phyloP scores from a whole-genome alignment of 2,113 vertebrate species.

The Nerophis ophidion region DNA sequence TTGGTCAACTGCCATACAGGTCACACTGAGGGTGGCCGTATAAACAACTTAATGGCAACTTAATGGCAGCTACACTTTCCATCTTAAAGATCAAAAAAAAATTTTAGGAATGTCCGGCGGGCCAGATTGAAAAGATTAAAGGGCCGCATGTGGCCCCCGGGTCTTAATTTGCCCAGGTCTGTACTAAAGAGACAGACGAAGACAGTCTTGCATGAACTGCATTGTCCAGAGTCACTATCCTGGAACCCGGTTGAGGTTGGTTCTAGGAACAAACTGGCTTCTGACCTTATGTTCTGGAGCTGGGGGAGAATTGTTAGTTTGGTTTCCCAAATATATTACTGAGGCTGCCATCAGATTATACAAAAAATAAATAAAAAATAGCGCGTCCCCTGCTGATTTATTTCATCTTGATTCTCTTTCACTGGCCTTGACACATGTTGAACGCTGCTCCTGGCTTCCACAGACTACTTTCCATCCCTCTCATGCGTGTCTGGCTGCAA shows the following conservation, averaged over 20 bases:
- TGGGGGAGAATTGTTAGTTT: conserved; percentile 39
- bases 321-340: conserved; percentile 29
- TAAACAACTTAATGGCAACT: too few species aligned
- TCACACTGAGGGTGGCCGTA: too few species aligned
- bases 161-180: too few species aligned
- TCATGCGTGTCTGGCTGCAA: conserved; percentile 31
- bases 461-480: conserved; percentile 40
- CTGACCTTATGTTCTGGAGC: conserved; percentile 15
- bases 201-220: conserved; percentile 21
- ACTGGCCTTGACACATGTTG: conserved; percentile 27
- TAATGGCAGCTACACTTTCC: too few species aligned
- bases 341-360: conserved; percentile 42
- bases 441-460: conserved; percentile 30
- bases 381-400: conserved; percentile 33
- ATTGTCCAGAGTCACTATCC: conserved; percentile 24
- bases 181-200: conserved; percentile 22
- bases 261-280: conserved; percentile 27
- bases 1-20: too few species aligned
- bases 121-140: too few species aligned
- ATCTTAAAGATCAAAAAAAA: too few species aligned
- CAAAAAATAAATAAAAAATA: conserved; percentile 23
- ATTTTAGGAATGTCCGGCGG: too few species aligned
- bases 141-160: too few species aligned
- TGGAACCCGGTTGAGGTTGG: conserved; percentile 35
- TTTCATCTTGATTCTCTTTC: conserved; percentile 38